phyloP scores from a whole-genome alignment of 2,113 vertebrate genomes.

The Dissostichus mawsoni region DNA sequence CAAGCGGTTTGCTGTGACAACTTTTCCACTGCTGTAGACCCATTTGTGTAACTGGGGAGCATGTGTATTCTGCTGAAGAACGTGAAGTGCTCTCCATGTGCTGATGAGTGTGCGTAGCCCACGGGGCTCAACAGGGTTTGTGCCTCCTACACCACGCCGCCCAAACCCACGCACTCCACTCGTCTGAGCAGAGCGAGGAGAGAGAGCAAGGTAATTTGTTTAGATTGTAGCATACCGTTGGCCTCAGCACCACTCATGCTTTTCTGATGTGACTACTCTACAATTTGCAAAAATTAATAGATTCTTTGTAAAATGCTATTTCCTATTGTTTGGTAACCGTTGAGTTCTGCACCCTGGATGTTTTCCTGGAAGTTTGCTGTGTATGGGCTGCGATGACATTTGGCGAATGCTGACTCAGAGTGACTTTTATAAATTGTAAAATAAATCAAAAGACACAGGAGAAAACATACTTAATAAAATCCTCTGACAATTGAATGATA shows the following conservation, averaged over 20 bases:
- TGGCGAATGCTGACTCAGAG: constrained; percentile 71
- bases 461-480: constrained; percentile 81
- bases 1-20: constrained; percentile 60
- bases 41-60: constrained; percentile 58
- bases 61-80: constrained; percentile 68
- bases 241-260: constrained; percentile 55
- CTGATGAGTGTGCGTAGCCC: constrained; percentile 80
- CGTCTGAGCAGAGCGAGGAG: constrained; percentile 60
- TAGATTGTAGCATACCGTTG: constrained; percentile 52
- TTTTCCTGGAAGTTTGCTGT: constrained; percentile 17
- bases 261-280: constrained; percentile 12
- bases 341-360: constrained; percentile 19
- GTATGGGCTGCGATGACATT: constrained; percentile 42
- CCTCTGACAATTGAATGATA: constrained; percentile 86
- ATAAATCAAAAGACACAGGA: constrained; percentile 79
- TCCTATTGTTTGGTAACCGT: constrained; percentile 38
- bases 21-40: constrained; percentile 56
- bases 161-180: constrained; percentile 79
- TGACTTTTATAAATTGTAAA: constrained; percentile 81
- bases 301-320: constrained; percentile 25
- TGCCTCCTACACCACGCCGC: constrained; percentile 78
- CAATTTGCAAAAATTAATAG: constrained; percentile 31
- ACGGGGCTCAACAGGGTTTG: constrained; percentile 79
- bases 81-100: constrained; percentile 79
- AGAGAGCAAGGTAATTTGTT: constrained; percentile 67